A percentile compares a stretch with the other conserved stretches of the same genome.
phyloP scores from a whole-genome alignment of 2,113 vertebrate species.

The Corythaeola cristata region DNA sequence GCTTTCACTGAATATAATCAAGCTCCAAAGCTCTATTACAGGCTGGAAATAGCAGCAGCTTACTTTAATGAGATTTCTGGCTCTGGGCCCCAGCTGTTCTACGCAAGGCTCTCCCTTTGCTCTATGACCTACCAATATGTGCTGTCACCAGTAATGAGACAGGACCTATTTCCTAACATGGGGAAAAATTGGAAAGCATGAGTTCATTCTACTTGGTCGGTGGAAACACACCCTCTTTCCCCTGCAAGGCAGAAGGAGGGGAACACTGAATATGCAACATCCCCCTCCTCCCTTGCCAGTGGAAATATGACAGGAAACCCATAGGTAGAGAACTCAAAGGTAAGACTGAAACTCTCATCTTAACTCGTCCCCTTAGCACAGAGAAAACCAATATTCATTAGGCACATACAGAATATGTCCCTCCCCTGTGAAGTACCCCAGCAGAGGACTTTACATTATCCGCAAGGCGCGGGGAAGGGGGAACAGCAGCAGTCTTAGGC shows the following conservation, averaged over 20 bases:
- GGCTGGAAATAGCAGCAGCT: constrained; percentile 87
- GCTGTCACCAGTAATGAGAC: constrained; percentile 75
- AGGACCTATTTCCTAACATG: constrained; percentile 75
- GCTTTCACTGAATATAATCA: constrained; percentile 83
- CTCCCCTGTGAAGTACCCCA: background rate
- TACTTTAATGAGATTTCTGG: constrained; percentile 90
- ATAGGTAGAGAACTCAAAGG: constrained; percentile 2
- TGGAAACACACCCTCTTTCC: constrained; percentile 53
- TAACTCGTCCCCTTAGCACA: background rate
- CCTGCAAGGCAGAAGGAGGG: constrained; percentile 28
- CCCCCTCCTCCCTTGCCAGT: background rate
- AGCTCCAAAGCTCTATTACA: constrained; percentile 83
- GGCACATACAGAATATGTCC: background rate
- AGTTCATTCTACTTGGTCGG: constrained; percentile 57
- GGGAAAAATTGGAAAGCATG: constrained; percentile 63
- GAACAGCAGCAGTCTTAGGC: background rate
- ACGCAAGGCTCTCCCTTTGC: constrained; percentile 73
- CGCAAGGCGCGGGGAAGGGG: background rate
- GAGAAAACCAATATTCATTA: background rate
- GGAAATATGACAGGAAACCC: background rate
- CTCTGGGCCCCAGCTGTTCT: constrained; percentile 80
- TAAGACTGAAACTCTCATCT: constrained; percentile 7
- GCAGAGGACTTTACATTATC: background rate
- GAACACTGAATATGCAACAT: background rate
- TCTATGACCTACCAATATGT: constrained; percentile 77